Evolutionary conservation across 92 coral and sea anemone genomes (phyloP), one percentile per base, ranked within the genome.

Genomic region (Actinostola sp.): DNA sequence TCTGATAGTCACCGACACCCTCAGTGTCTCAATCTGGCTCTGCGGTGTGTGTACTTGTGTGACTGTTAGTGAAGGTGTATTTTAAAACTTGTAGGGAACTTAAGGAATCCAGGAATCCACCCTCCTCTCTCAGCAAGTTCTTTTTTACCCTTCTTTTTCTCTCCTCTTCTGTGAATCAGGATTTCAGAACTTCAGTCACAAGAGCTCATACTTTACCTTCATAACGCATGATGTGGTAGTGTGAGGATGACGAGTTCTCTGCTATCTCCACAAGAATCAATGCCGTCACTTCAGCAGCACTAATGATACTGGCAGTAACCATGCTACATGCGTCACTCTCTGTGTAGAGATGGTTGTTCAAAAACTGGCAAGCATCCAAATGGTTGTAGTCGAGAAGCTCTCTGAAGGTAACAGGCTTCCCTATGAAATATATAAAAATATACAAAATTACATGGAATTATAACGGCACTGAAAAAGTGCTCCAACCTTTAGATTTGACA

Each of bases 301-400:
- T 60, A 39, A 39, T 74, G 16, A 61, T 35, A 55, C 89, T 79
- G 29, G 81, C 89, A 28, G 85, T 56, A 30, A 85, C 60, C 1
- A 79, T 76, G 0, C 58, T 72, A 28, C 89, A 85, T 1, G 62
- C 46, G 23, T 41, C 54, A 10, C 27, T 61, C 8, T 17, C 89
- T 72, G 48, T 13, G 32, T 27, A 27, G 4, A 81, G 80, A 49
- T 25, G 39, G 23, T 48, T 31, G 28, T 49, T 79, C 33, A 86
- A n/a, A 61, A 82, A 68, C 57, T 74, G 82, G 38, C 96, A 89
- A 39, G 53, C 86, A 41, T 79, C 88, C 25, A 10, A 33, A 12
- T 61, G 71, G 39, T 75, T 70, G 2, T 63, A 56, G 71, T 89
- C 91, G 54, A 53, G 84, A 50, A 81, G 85, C 65, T 89, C 96